Evolutionary conservation across 2,113 vertebrate species (phyloP), one percentile per base, ranked within the genome.

Genomic region (Microcebus griseorufus): DNA sequence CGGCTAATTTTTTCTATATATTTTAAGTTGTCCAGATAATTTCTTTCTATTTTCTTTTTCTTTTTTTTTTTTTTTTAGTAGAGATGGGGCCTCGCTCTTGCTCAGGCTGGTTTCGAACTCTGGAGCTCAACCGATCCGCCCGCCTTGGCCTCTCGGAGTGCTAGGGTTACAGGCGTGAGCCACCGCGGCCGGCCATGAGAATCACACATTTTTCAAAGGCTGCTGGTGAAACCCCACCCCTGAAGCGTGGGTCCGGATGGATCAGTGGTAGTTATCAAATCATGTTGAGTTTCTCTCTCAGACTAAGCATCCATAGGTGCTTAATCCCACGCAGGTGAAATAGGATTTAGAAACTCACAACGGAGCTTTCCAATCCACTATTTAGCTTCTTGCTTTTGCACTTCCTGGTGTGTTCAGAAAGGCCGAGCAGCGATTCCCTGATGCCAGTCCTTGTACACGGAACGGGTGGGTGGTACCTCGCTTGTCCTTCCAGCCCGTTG

Each of bases 221-320:
- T 22, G 51, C 2, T 13, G 16, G 64, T 60, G 62, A 78, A 11
- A 32, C 13, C 20, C 6, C 27, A 0, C 32, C 9, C 22, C 32
- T 34, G 67, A 20, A 25, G 48, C 16, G 9, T 0, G 6, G 55
- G 70, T 34, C 51, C 65, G 4, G 9, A 5, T 1, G 22, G 12
- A 20, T 25, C 37, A n/a, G 0, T 4, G 0, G 0, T 3, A 3
- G 12, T 2, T 55, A n/a, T 11, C 1, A 5, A 5, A 9, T 67
- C 32, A 0, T 4, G 20, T 14, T 32, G 4, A 32, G 8, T 58
- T 11, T 48, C 12, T 6, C 20, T 34, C 20, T 20, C 6, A 0
- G 2, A 16, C 12, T 4, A 45, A 6, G 45, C 17, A 4, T 51
- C 75, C 23, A 0, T 18, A 37, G 4, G 27, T 0, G 1, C 9